These are phyloP conservation scores for Sycobia sp. DNA, from an alignment of 1,140 invertebrate genomes.

Conservation along the genomic window DNA sequence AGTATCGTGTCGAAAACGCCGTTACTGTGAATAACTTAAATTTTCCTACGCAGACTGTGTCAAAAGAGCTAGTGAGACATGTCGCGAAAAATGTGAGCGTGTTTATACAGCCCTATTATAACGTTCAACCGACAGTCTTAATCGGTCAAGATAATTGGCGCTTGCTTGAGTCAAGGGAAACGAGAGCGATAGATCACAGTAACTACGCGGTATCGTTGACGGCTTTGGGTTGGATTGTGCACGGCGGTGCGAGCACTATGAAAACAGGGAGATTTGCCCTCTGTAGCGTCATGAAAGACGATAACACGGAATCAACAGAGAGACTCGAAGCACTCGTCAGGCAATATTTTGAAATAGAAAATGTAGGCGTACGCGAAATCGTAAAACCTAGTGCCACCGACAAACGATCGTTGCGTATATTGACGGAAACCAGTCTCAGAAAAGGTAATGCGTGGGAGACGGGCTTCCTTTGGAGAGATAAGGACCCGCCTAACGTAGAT, in stretches of 20 bases:
- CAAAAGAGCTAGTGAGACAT: neutral
- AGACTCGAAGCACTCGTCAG: neutral
- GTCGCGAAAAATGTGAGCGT: neutral
- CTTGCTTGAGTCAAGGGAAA: neutral
- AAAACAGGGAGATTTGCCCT: neutral
- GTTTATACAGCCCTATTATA: neutral
- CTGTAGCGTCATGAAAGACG: neutral
- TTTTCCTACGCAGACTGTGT: neutral
- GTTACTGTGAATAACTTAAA: neutral
- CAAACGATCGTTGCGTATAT: neutral
- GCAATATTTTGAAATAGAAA: neutral
- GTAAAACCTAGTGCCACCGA: neutral
- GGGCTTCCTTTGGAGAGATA: neutral
- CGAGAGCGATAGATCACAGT: neutral
- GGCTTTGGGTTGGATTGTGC: neutral
- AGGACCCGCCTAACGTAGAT: neutral
- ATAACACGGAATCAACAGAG: neutral
- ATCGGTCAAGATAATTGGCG: constrained; percentile 14
- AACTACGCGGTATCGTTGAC: neutral
- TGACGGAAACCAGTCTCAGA: neutral
- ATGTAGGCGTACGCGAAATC: neutral
- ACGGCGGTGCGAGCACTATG: neutral
- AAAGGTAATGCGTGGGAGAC: neutral
- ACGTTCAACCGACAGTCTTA: neutral
- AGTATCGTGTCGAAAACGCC: neutral